Conservation (phyloP, 2,888 invertebrate species). For the Metacarcinus magister region DNA sequence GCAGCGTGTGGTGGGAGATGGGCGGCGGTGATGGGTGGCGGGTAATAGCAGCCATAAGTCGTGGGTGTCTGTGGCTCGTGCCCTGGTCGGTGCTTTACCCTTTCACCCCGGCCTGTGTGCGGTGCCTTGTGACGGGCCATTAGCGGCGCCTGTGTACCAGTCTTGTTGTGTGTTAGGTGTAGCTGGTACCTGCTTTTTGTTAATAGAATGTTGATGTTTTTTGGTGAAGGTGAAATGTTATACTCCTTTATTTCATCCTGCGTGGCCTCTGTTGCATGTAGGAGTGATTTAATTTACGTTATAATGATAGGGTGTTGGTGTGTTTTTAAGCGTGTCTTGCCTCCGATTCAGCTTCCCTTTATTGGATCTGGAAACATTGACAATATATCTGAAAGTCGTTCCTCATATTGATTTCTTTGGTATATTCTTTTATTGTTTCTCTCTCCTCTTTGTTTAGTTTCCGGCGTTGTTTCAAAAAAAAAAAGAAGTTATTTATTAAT, state of each 20-base stretch:
- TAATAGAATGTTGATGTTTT: neutral
- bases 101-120: neutral
- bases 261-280: neutral
- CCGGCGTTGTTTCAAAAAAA: neutral
- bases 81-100: neutral
- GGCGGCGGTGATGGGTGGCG: slow-evolving; percentile 15
- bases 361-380: neutral
- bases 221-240: neutral
- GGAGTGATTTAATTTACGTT: neutral
- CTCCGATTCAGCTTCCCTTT: neutral
- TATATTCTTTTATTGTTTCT: too few species aligned
- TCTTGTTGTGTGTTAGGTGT: neutral
- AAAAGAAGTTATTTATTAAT: neutral
- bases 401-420: neutral
- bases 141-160: neutral
- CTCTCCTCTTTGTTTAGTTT: neutral
- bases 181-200: neutral
- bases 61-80: neutral
- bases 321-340: neutral
- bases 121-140: neutral
- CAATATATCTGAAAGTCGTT: neutral
- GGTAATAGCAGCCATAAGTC: neutral
- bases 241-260: neutral
- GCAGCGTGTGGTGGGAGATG: neutral
- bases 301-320: neutral